These are phyloP conservation scores for Morone saxatilis DNA, from an alignment of 2,113 vertebrate genomes.

Conservation along the genomic window DNA sequence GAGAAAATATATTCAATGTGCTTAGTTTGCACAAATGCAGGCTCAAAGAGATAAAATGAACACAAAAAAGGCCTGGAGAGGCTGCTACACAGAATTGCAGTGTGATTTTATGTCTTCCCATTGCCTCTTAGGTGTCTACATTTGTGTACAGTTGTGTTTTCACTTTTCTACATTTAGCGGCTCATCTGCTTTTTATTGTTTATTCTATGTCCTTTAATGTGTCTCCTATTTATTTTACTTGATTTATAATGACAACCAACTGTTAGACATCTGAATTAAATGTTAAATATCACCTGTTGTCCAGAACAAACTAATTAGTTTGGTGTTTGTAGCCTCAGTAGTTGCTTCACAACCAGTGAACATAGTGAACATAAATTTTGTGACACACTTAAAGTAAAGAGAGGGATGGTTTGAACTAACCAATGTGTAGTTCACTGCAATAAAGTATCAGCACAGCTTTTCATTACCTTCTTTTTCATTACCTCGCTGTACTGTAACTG, in stretches of 20 bases:
- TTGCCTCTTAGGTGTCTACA: too few species aligned
- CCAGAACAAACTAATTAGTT: neutral
- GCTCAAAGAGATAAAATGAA: neutral
- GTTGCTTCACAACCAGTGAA: neutral
- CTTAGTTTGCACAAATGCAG: too few species aligned
- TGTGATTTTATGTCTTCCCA: too few species aligned
- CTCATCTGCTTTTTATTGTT: neutral
- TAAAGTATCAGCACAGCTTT: conserved; percentile 7
- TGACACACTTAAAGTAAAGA: conserved; percentile 8
- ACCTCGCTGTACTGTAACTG: neutral
- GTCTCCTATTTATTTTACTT: neutral
- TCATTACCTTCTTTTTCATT: conserved; percentile 42
- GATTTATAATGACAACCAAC: neutral
- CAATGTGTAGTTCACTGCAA: conserved; percentile 30
- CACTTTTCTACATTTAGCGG: neutral
- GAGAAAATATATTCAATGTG: neutral
- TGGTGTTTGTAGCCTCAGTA: neutral
- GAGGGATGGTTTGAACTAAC: neutral
- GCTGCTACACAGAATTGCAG: neutral
- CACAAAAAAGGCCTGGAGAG: neutral
- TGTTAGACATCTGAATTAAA: neutral
- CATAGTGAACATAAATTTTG: neutral
- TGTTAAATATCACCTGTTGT: neutral
- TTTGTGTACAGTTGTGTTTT: neutral
- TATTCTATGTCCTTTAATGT: neutral